phyloP scores from a whole-genome alignment of 2,888 invertebrate genomes.

The Parnassius orleans region DNA sequence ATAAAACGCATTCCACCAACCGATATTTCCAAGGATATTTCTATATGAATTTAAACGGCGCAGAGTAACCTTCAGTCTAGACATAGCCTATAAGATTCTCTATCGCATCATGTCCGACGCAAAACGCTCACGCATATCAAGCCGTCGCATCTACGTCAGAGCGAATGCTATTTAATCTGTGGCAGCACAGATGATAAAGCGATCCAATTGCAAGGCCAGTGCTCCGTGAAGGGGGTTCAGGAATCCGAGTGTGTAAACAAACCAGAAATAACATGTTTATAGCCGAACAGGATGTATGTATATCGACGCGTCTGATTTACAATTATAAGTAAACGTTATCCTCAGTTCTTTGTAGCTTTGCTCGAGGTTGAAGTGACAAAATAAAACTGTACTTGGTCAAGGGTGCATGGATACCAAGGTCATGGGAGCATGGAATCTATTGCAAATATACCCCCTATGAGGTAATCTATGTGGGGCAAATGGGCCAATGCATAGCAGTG shows the following conservation, averaged over 20 bases:
- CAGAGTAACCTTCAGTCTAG: background rate
- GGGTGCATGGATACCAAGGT: no score
- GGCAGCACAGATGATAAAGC: slow-evolving; percentile 18
- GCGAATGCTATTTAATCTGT: slow-evolving; percentile 11
- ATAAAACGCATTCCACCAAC: background rate
- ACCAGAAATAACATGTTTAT: slow-evolving; percentile 26
- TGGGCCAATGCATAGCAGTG: no score
- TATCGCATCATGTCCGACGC: slow-evolving; percentile 7
- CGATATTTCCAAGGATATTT: background rate
- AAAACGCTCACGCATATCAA: slow-evolving; percentile 10
- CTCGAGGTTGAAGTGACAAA: no score
- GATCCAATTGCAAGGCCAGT: slow-evolving; percentile 19
- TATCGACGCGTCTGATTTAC: slow-evolving; percentile 13
- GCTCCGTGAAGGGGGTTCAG: slow-evolving; percentile 16
- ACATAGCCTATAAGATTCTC: background rate
- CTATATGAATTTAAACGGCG: background rate
- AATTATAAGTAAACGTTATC: background rate
- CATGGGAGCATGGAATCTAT: no score
- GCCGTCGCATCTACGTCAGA: slow-evolving; percentile 12
- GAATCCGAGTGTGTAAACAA: slow-evolving; percentile 23
- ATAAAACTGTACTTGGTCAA: no score
- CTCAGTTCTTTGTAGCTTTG: no score
- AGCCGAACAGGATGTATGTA: slow-evolving; percentile 19
- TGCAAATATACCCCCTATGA: no score
- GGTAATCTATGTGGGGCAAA: no score